A percentile compares a stretch with the other conserved stretches of the same genome.
Conservation (phyloP, 2,797 vertebrate genomes). For the Phoebastria nigripes region DNA sequence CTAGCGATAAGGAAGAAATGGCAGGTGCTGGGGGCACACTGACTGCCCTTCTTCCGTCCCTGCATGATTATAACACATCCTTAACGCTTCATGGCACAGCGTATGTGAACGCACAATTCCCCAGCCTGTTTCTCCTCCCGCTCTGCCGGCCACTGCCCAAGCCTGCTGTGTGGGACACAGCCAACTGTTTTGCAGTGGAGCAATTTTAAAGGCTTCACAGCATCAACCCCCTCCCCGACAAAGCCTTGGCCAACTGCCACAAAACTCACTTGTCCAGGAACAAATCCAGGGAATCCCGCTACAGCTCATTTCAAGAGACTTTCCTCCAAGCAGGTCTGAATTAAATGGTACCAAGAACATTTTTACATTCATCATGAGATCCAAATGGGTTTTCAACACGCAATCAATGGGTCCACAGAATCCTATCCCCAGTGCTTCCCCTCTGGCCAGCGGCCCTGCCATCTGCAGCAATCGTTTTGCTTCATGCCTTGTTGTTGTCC, state of each 20-base stretch:
- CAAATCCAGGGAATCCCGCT: slow-evolving; percentile 53
- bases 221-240: not conserved
- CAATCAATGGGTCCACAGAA: slow-evolving; percentile 53
- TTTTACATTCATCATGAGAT: slow-evolving; percentile 67
- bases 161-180: not conserved
- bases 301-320: slow-evolving; percentile 55
- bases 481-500: not conserved
- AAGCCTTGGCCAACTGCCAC: not conserved
- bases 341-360: slow-evolving; percentile 51
- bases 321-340: slow-evolving; percentile 60
- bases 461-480: slow-evolving; percentile 8
- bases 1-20: not conserved
- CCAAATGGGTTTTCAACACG: slow-evolving; percentile 60
- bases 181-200: not conserved
- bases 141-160: not conserved
- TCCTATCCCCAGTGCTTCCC: slow-evolving; percentile 39
- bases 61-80: not conserved
- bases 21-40: not conserved
- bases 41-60: not conserved
- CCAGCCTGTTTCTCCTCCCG: not conserved
- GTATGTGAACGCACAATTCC: not conserved
- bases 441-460: not conserved
- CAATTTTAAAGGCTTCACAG: not conserved
- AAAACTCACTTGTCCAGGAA: slow-evolving; percentile 66
- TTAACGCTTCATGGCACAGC: not conserved